phyloP scores from a whole-genome alignment of 2,113 vertebrate species.

The Anguilla japonica region DNA sequence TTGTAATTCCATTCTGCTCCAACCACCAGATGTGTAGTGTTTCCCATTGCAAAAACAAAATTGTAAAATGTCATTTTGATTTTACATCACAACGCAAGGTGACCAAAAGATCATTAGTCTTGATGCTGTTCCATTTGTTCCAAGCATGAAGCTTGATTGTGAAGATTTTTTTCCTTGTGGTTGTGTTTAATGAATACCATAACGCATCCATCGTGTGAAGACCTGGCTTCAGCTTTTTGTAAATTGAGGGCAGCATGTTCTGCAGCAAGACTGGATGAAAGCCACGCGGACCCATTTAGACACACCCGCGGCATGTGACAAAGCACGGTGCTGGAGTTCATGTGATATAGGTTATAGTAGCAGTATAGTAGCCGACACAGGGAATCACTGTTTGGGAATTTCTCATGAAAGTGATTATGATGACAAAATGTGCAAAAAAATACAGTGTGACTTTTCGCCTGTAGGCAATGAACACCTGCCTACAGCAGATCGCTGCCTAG shows the following conservation, averaged over 20 bases:
- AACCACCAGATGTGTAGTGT: background rate
- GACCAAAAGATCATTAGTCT: background rate
- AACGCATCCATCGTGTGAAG: background rate
- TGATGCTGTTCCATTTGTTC: background rate
- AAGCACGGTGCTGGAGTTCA: constrained; percentile 34
- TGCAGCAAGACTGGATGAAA: constrained; percentile 48
- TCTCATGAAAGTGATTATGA: background rate
- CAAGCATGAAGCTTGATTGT: background rate
- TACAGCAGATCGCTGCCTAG: too few species aligned
- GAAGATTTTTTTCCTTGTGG: background rate
- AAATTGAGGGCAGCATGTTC: constrained; percentile 59
- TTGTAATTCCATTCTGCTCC: background rate
- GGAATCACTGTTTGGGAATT: background rate
- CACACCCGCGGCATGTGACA: constrained; percentile 60
- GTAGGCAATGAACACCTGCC: background rate
- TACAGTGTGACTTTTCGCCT: background rate
- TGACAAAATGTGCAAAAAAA: background rate
- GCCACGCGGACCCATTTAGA: constrained; percentile 60
- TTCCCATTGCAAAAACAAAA: background rate
- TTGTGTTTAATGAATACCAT: background rate
- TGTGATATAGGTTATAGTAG: constrained; percentile 44
- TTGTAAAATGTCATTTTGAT: background rate
- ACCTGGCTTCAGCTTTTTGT: constrained; percentile 10
- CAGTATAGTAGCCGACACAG: background rate
- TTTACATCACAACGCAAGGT: background rate